Base-by-base conservation (phyloP, 2,797 vertebrate genomes). In the Microctenopoma steveboyesi region DNA sequence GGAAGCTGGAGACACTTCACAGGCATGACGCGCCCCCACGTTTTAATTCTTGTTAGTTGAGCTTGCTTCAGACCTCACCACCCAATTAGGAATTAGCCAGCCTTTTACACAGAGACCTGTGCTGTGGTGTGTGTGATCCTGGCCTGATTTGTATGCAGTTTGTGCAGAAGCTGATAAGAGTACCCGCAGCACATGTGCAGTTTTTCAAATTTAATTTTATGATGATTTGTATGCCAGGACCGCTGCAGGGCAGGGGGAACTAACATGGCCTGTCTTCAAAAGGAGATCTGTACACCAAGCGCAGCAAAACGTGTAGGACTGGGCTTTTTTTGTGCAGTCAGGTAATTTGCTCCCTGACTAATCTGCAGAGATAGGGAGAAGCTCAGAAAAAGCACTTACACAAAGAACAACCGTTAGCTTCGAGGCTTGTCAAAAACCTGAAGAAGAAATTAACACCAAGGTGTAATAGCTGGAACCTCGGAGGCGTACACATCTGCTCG, bases 331-430 rank as follows among this genome's bases (percentile, higher is more conserved):
- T 87, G 92, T 87, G 76, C 81, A 85, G 76, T 89, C 85, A 92
- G 88, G 89, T 92, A 89, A 92, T 92, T 90, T 90, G 82, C 86
- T 90, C 88, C 88, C 82, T 90, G 88, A 93, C 91, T 92, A 92
- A 93, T 93, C 89, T 92, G 83, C 85, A 85, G 82, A 87, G 90
- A 90, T 90, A 86, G 86, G 69, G 78, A 90, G 83, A 89, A 91
- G 88, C 91, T 92, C 83, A 90, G 86, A 90, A 89, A 87, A 89
- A 88, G 76, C 83, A 81, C 80, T 89, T 82, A 71, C 79, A 89
- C 78, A 89, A 90, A 89, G 84, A 88, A 77, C 59, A 78, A 53
- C 79, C 88, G 87, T 47, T 76, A 39, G 74, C 78, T 85, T 46
- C 48, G 70, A 86, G 89, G 88, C 84, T 84, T 62, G 64, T 84